Percentiles rank a stretch among this genome's conserved stretches.
These are phyloP conservation scores for Phlogophora meticulosa DNA, from an alignment of 2,888 invertebrate species.

Conservation along the genomic window DNA sequence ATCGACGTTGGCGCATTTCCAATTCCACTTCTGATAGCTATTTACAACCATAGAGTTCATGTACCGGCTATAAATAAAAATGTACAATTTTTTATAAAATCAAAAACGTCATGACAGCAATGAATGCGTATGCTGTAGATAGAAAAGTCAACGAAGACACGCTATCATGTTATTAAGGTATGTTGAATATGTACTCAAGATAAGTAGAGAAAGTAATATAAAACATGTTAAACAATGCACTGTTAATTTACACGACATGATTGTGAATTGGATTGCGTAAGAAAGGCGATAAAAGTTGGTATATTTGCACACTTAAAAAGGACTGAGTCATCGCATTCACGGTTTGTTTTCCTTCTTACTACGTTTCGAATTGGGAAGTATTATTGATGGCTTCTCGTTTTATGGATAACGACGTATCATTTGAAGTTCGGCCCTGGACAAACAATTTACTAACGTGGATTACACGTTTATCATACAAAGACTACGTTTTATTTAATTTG, in stretches of 20 bases:
- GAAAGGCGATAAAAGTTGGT: constrained; percentile 32
- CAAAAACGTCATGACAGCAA: constrained; percentile 19
- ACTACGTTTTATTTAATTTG: constrained; percentile 35
- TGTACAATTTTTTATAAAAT: constrained; percentile 47
- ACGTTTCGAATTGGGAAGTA: constrained; percentile 59
- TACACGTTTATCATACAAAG: constrained; percentile 19
- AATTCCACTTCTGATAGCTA: constrained; percentile 74
- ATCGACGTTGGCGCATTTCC: constrained; percentile 84
- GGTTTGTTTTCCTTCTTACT: constrained; percentile 65
- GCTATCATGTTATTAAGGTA: constrained; percentile 14
- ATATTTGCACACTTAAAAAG: constrained; percentile 39
- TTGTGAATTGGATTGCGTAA: constrained; percentile 33
- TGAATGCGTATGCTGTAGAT: constrained; percentile 11
- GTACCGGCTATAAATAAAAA: constrained; percentile 60
- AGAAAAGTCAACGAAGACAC: constrained; percentile 18
- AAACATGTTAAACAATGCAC: constrained; percentile 52
- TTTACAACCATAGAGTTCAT: constrained; percentile 65
- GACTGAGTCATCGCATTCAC: constrained; percentile 64
- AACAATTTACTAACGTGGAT: constrained; percentile 33
- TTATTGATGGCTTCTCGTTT: constrained; percentile 62
- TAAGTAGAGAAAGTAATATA: constrained; percentile 38
- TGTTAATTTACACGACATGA: constrained; percentile 26
- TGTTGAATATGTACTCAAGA: constrained; percentile 30
- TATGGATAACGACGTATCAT: constrained; percentile 57
- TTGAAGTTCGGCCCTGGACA: constrained; percentile 38